Percentiles rank a stretch among this genome's conserved stretches.
phyloP scores from a whole-genome alignment of 2,113 vertebrate genomes.

The Psilopsiagon aurifrons region DNA sequence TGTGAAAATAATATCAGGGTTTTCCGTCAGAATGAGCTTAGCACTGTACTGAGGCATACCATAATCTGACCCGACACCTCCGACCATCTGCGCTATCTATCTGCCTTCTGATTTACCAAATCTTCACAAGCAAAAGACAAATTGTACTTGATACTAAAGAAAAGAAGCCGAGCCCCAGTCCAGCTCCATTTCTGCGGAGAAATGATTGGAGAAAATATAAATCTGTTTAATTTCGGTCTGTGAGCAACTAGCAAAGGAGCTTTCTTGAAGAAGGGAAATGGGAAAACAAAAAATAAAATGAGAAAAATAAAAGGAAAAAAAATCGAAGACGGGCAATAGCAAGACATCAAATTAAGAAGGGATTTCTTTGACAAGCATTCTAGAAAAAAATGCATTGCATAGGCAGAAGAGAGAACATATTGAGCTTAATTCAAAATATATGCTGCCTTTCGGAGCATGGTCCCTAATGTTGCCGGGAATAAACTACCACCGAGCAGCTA shows the following conservation, averaged over 20 bases:
- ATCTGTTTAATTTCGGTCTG: conserved; percentile 56
- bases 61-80: conserved; percentile 99
- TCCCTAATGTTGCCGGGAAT: neutral
- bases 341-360: neutral
- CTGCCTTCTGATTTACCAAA: conserved; percentile 96
- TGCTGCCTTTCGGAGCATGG: neutral
- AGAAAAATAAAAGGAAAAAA: neutral
- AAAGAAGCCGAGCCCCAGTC: conserved; percentile 62
- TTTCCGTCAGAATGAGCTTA: conserved; percentile 98
- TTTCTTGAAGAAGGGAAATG: neutral
- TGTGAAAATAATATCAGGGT: conserved; percentile 97
- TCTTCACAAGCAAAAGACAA: conserved; percentile 86
- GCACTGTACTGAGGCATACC: conserved; percentile 92
- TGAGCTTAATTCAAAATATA: conserved; percentile 31
- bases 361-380: conserved; percentile 18
- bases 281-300: neutral
- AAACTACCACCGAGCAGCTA: neutral
- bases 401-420: conserved; percentile 10
- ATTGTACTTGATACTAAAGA: conserved; percentile 93
- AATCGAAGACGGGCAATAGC: neutral
- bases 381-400: neutral
- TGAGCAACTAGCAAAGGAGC: neutral
- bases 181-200: neutral
- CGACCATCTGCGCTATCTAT: conserved; percentile 99
- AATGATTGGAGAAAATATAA: conserved; percentile 57